Percentiles rank a stretch among this genome's conserved stretches.
These are phyloP conservation scores for Bucorvus abyssinicus DNA, from an alignment of 2,797 vertebrate species.

Conservation along the genomic window DNA sequence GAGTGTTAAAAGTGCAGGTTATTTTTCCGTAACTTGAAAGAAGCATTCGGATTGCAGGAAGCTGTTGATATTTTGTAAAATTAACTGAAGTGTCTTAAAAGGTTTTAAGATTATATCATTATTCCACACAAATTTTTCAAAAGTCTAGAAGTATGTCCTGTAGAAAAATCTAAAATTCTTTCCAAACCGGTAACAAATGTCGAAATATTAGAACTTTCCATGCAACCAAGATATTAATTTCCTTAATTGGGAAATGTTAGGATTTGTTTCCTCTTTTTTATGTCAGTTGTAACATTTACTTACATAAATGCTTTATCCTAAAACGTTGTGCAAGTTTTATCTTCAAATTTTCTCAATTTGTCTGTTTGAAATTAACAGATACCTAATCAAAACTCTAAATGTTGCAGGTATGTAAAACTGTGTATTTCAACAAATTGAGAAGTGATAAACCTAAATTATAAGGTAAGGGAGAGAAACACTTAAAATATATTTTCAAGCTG, in stretches of 20 bases:
- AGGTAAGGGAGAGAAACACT: not conserved
- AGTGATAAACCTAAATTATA: not conserved
- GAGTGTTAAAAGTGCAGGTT: not conserved
- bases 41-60: not conserved
- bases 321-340: not conserved
- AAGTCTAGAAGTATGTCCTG: not conserved
- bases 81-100: not conserved
- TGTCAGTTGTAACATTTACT: not conserved
- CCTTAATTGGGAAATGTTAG: not conserved
- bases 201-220: not conserved
- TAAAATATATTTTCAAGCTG: not conserved
- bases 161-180: not conserved
- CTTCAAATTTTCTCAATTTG: not conserved
- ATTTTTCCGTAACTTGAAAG: not conserved
- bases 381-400: not conserved
- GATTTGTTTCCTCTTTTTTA: not conserved
- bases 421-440: not conserved
- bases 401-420: not conserved
- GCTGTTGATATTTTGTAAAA: not conserved
- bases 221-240: not conserved
- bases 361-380: not conserved
- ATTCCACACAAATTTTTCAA: not conserved
- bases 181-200: accelerated
- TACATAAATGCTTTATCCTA: not conserved
- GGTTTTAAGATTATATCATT: not conserved